Base-by-base conservation (phyloP, 2,113 vertebrate genomes). In the Hemichromis elongatus region DNA sequence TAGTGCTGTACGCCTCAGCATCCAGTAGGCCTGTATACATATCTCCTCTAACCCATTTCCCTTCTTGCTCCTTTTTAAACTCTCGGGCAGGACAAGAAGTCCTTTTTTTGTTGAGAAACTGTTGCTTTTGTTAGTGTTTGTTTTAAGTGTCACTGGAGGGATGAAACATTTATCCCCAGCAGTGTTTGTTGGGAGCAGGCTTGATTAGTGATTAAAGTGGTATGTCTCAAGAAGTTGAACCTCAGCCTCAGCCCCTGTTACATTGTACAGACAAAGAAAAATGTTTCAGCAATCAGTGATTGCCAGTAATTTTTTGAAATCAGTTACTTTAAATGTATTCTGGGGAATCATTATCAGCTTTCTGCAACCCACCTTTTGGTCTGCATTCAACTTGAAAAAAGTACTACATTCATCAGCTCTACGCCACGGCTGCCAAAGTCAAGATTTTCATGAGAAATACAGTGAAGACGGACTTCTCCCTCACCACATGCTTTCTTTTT, bases 181-280 rank as follows among this genome's bases (percentile, higher is more conserved):
- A 28, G 21, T 83, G 9, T 28, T 61, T 81, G 7, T 47, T 87
- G 53, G 68, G 81, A 77, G 16, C 45, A 63, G 30, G 55, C 85
- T 86, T 84, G 84, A 90, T 90, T 86, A 86, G 79, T 85, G 83
- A 91, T 86, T 85, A 86, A 89, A 89, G 7, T 40, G 24, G 50
- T 42, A 50, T 40, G 45, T 61, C 59, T 59, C 5, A 26, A 82
- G 54, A 54, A 61, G 26, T 55, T 79, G 68, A 50, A 50, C 6
- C 66, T 40, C 30, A 86, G 21, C 73, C 26, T 59, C 18, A 21
- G 26, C 55, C 81, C 40, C 11, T 55, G 26, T 83, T 80, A 52
- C 53, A 79, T 59, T 79, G 6, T 28, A 87, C 16, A 77, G 40
- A 85, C 79, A 73, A 53, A 50, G 7, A 82, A 50, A 75, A 66